Conservation (phyloP, 2,113 vertebrate genomes). For the Petaurus breviceps region DNA sequence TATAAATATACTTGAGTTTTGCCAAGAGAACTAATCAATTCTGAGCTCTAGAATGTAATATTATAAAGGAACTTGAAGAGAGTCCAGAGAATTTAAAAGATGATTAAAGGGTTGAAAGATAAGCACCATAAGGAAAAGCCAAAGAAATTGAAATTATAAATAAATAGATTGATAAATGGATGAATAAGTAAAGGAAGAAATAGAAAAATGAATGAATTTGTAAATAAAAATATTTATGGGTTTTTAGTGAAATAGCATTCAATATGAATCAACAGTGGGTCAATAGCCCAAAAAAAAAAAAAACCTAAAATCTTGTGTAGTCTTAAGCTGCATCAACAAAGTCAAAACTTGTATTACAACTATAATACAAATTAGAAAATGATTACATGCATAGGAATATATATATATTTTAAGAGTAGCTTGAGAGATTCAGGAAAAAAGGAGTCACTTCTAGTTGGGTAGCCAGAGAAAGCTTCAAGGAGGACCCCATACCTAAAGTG, state of each 20-base stretch:
- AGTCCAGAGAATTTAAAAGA: neutral
- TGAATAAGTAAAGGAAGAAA: neutral
- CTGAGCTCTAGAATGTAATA: neutral
- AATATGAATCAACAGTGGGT: neutral
- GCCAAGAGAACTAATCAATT: neutral
- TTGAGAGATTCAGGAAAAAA: neutral
- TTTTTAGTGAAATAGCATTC: neutral
- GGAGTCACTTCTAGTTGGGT: neutral
- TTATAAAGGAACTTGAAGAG: neutral
- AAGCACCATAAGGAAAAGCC: too few relatives aligned
- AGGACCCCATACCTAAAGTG: neutral
- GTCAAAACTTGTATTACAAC: neutral
- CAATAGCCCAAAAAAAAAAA: neutral
- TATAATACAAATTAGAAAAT: neutral
- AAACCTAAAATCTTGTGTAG: neutral
- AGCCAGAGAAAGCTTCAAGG: neutral
- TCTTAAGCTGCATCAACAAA: neutral
- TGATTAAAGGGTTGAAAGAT: neutral
- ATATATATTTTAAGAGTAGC: neutral
- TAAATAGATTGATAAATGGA: too few relatives aligned
- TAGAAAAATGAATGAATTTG: neutral
- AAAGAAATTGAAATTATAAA: neutral
- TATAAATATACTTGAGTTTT: neutral
- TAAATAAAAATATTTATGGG: neutral
- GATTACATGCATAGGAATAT: neutral